These are phyloP conservation scores for Gymnoscelis rufifasciata DNA, from an alignment of 2,888 invertebrate species.

Conservation along the genomic window DNA sequence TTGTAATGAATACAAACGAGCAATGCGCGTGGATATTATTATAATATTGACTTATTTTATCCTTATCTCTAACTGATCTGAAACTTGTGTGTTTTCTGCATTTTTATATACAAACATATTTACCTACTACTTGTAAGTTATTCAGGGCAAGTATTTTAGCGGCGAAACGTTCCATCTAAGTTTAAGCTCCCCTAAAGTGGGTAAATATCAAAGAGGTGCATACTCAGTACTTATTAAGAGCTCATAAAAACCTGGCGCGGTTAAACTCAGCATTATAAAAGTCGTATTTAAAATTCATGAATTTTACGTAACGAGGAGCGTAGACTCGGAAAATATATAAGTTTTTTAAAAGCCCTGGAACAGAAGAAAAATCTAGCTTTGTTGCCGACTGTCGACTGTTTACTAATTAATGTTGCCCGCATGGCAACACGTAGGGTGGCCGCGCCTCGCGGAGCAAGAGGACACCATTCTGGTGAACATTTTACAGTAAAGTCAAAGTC, in stretches of 20 bases:
- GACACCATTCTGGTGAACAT: no score
- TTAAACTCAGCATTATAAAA: constrained; percentile 40
- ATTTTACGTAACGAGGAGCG: constrained; percentile 40
- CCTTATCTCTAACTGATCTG: no score
- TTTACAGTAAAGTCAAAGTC: constrained; percentile 2
- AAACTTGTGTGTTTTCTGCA: no score
- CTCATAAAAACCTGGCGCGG: constrained; percentile 27
- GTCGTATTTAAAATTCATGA: constrained; percentile 38
- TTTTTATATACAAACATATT: no score
- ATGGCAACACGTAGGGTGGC: constrained; percentile 50
- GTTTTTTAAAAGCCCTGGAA: constrained; percentile 36
- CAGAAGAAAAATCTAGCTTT: constrained; percentile 60
- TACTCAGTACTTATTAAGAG: constrained; percentile 7
- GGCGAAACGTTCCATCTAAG: not conserved
- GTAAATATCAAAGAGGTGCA: not conserved
- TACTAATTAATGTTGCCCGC: constrained; percentile 74
- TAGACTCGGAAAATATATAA: constrained; percentile 39
- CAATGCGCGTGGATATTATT: no score
- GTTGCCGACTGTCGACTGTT: constrained; percentile 63
- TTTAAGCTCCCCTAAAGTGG: not conserved
- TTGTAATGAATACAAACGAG: no score
- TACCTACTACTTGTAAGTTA: no score
- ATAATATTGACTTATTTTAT: no score
- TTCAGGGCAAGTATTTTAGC: no score
- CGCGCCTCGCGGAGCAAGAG: constrained; percentile 23